These are phyloP conservation scores for Tetragonula clypearis DNA, from an alignment of 1,140 invertebrate genomes.

Conservation along the genomic window DNA sequence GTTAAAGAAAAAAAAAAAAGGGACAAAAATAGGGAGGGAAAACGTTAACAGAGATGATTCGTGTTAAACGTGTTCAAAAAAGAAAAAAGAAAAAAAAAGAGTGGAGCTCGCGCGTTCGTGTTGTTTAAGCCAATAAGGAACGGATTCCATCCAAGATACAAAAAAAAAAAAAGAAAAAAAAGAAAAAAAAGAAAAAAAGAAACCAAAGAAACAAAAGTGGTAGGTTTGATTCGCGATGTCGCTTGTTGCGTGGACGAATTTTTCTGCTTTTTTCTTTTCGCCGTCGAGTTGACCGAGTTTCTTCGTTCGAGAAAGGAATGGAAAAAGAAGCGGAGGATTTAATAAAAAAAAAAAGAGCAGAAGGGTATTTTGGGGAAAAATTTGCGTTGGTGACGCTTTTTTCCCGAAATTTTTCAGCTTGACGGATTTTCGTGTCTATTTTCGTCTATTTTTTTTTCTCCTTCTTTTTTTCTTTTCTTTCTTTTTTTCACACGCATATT, in stretches of 20 bases:
- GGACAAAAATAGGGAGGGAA: constrained; percentile 28
- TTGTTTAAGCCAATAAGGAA: constrained; percentile 72
- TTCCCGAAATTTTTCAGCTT: constrained; percentile 56
- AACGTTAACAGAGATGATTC: constrained; percentile 44
- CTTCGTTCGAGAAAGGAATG: constrained; percentile 21
- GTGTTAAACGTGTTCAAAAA: constrained; percentile 60
- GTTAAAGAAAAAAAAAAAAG: background rate
- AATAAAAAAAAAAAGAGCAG: too few relatives aligned
- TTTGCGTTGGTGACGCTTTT: constrained; percentile 51
- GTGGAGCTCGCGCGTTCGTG: constrained; percentile 59
- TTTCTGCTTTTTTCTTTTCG: constrained; percentile 20
- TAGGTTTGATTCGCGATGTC: background rate
- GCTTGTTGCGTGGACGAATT: constrained; percentile 38
- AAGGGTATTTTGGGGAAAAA: background rate
- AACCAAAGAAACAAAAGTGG: background rate
- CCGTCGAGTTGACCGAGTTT: constrained; percentile 19
- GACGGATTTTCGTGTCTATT: too few relatives aligned
- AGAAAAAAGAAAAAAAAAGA: too few relatives aligned
- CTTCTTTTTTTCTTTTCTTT: constrained; percentile 5
- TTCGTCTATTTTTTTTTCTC: constrained; percentile 39
- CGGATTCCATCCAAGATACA: constrained; percentile 76
- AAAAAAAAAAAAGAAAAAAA: background rate
- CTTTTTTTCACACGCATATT: constrained; percentile 61
- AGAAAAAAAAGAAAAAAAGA: too few relatives aligned
- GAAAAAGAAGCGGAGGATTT: background rate